Conservation (phyloP, 2,113 vertebrate genomes). For the Urocolius indicus region DNA sequence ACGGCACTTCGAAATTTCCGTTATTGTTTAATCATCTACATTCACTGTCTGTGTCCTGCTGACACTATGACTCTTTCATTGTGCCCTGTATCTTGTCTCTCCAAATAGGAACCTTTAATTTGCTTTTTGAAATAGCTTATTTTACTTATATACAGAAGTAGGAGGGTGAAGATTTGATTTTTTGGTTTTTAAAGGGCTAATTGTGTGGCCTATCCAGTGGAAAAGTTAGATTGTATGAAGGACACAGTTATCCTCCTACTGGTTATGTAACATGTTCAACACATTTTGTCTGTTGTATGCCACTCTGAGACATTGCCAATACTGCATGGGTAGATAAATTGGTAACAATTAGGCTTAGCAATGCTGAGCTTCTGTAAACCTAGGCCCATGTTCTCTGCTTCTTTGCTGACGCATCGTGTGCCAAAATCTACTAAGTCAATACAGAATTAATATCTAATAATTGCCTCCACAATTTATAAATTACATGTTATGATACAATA, state of each 20-base stretch:
- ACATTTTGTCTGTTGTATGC: rapidly evolving
- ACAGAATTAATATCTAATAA: slow-evolving; percentile 59
- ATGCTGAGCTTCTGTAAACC: not conserved
- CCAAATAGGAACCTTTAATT: not conserved
- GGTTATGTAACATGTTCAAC: rapidly evolving
- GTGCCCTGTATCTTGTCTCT: not conserved
- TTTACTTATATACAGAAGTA: not conserved
- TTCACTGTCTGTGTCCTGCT: slow-evolving; percentile 42
- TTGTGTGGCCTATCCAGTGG: rapidly evolving
- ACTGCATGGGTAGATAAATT: not conserved
- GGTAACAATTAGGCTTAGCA: not conserved
- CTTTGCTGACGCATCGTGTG: not conserved
- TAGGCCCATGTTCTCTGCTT: not conserved
- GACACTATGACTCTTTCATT: not conserved
- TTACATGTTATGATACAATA: slow-evolving; percentile 58
- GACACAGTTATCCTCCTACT: not conserved
- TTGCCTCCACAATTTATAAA: slow-evolving; percentile 62
- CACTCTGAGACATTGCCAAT: not conserved
- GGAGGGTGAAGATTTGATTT: not conserved
- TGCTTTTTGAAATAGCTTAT: not conserved
- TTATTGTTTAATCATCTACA: not conserved
- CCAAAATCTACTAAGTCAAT: slow-evolving; percentile 39
- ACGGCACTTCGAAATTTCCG: not conserved
- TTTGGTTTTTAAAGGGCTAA: not conserved
- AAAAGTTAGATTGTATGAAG: not conserved